Evolutionary conservation across 1,140 invertebrate genomes (phyloP).

Genomic region (Drosophila nigrodunni): DNA sequence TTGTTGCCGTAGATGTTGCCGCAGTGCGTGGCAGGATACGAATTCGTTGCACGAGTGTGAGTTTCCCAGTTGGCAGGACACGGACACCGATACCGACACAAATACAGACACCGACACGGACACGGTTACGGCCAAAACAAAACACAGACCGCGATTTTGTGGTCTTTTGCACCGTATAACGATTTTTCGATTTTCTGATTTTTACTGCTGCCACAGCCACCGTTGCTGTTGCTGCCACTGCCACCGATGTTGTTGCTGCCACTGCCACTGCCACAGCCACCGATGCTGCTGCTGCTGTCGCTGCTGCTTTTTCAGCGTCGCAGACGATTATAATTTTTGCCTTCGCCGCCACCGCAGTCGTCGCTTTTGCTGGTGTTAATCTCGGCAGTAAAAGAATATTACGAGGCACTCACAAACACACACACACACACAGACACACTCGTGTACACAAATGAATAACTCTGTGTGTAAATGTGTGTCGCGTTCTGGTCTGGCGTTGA

Average conservation of each 20-base stretch:
- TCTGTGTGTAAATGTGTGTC: conserved; percentile 65
- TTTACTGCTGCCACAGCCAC: conserved; percentile 31
- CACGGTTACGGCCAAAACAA: neutral
- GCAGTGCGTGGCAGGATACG: conserved; percentile 58
- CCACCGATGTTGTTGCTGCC: conserved; percentile 7
- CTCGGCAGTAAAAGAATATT: conserved; percentile 75
- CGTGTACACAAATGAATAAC: conserved; percentile 4
- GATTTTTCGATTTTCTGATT: conserved; percentile 69
- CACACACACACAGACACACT: conserved; percentile 1
- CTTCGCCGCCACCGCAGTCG: conserved; percentile 41
- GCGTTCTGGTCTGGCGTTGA: conserved; percentile 56
- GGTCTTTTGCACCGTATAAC: conserved; percentile 75
- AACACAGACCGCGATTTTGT: conserved; percentile 73
- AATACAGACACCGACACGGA: conserved; percentile 3
- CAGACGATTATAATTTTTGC: conserved; percentile 70
- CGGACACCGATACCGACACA: conserved; percentile 4
- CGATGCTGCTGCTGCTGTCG: conserved; percentile 11
- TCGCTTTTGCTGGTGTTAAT: conserved; percentile 70
- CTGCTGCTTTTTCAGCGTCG: conserved; percentile 29
- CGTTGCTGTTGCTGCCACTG: conserved; percentile 10
- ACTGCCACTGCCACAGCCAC: conserved; percentile 22
- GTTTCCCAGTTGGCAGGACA: conserved; percentile 48
- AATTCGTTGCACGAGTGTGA: conserved; percentile 72
- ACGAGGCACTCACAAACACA: conserved; percentile 53
- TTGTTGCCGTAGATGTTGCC: conserved; percentile 37